These are phyloP conservation scores for Excalfactoria chinensis DNA, from an alignment of 2,113 vertebrate genomes.

Conservation along the genomic window DNA sequence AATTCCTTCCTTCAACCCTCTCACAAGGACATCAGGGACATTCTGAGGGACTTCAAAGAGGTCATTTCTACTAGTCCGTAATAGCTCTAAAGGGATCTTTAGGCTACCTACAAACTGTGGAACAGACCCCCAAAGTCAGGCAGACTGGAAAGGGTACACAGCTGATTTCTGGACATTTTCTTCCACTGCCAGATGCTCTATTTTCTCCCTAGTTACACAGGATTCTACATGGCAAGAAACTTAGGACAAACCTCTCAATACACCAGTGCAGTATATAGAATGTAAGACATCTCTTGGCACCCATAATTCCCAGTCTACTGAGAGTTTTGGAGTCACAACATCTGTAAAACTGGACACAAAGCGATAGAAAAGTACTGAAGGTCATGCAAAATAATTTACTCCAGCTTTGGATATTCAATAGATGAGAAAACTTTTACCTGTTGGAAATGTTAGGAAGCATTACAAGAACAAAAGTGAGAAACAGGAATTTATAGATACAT, in stretches of 20 bases:
- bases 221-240: not conserved
- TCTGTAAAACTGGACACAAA: slow-evolving; percentile 10
- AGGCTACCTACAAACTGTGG: not conserved
- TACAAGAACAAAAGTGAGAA: not conserved
- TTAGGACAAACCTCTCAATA: not conserved
- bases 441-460: slow-evolving; percentile 20
- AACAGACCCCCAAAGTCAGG: rapidly evolving
- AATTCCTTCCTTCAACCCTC: not conserved
- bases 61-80: not conserved
- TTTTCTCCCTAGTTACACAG: not conserved
- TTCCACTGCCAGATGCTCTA: not conserved
- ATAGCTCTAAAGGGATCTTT: not conserved
- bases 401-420: slow-evolving; percentile 21
- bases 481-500: slow-evolving; percentile 42
- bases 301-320: not conserved
- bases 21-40: not conserved
- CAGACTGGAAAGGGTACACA: not conserved
- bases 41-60: not conserved
- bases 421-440: slow-evolving; percentile 11
- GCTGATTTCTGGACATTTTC: not conserved
- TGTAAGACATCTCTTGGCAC: not conserved
- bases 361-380: slow-evolving; percentile 42
- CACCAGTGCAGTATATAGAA: not conserved
- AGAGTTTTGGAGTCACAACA: slow-evolving; percentile 13
- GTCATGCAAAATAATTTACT: slow-evolving; percentile 44